phyloP scores from a whole-genome alignment of 2,113 vertebrate genomes.

The Eulacestoma nigropectus region DNA sequence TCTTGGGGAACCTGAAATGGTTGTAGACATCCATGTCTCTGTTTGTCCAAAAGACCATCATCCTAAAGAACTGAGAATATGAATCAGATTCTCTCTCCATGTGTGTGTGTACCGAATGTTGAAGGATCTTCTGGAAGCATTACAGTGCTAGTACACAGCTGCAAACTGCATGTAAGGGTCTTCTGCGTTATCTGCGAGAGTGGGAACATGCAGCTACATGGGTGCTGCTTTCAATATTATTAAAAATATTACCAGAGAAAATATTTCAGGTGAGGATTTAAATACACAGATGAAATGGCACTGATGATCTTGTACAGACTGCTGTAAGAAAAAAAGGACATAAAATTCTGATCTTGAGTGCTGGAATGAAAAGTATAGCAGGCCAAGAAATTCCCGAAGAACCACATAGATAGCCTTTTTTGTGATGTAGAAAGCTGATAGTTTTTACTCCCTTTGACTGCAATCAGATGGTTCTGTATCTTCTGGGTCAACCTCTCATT shows the following conservation, averaged over 20 bases:
- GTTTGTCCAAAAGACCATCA: background rate
- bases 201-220: background rate
- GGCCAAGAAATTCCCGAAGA: background rate
- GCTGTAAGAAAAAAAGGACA: background rate
- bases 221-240: background rate
- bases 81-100: background rate
- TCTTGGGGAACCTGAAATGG: background rate
- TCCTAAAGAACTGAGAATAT: background rate
- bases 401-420: background rate
- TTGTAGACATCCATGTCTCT: background rate
- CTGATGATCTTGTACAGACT: background rate
- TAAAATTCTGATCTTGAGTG: background rate
- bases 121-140: background rate
- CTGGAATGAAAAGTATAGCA: background rate
- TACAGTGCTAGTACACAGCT: background rate
- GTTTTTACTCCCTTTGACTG: background rate
- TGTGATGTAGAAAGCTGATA: background rate
- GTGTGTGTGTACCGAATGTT: rapidly evolving
- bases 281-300: background rate
- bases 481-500: background rate
- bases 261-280: background rate
- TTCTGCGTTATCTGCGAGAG: background rate
- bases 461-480: background rate
- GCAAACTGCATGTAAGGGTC: background rate
- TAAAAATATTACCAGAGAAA: background rate